phyloP scores from a whole-genome alignment of 2,888 invertebrate genomes.

The Cepaea hortensis region DNA sequence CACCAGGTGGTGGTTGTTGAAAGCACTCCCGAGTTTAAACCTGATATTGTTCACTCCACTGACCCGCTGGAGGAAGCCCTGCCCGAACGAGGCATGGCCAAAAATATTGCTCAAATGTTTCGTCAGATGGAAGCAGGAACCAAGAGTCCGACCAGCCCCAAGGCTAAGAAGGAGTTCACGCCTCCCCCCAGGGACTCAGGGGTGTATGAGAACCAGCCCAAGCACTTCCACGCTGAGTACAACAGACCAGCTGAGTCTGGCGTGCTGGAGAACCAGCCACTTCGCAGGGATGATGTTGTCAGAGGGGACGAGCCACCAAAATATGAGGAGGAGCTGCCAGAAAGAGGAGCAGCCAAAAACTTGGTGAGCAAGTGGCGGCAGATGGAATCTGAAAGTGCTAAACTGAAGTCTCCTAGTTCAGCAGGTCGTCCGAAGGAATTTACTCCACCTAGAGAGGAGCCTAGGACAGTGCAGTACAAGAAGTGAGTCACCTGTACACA shows the following conservation, averaged over 20 bases:
- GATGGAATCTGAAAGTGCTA: conserved; percentile 79
- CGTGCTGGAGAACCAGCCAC: conserved; percentile 68
- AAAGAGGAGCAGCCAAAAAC: conserved; percentile 86
- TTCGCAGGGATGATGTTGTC: conserved; percentile 75
- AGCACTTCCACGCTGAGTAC: conserved; percentile 53
- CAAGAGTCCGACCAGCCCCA: conserved; percentile 50
- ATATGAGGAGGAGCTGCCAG: conserved; percentile 73
- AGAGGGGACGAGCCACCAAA: conserved; percentile 72
- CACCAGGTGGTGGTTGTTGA: conserved; percentile 61
- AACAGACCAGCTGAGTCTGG: conserved; percentile 57
- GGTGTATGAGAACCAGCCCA: conserved; percentile 65
- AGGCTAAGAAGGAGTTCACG: conserved; percentile 61
- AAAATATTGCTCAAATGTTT: conserved; percentile 64
- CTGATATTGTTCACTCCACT: conserved; percentile 60
- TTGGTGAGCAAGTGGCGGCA: conserved; percentile 92
- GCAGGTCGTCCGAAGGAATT: conserved; percentile 67
- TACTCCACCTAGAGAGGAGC: conserved; percentile 66
- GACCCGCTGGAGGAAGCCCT: conserved; percentile 59
- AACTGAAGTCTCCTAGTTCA: conserved; percentile 58
- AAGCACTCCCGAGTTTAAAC: conserved; percentile 57
- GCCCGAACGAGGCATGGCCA: conserved; percentile 66
- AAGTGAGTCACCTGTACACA: conserved; percentile 25
- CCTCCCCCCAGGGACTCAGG: conserved; percentile 62
- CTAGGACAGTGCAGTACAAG: conserved; percentile 48
- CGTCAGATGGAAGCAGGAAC: conserved; percentile 59